Percentiles rank a stretch among this genome's conserved stretches.
Evolutionary conservation across 2,797 vertebrate species (phyloP).

Genomic region (Hydrocynus forskahlii): DNA sequence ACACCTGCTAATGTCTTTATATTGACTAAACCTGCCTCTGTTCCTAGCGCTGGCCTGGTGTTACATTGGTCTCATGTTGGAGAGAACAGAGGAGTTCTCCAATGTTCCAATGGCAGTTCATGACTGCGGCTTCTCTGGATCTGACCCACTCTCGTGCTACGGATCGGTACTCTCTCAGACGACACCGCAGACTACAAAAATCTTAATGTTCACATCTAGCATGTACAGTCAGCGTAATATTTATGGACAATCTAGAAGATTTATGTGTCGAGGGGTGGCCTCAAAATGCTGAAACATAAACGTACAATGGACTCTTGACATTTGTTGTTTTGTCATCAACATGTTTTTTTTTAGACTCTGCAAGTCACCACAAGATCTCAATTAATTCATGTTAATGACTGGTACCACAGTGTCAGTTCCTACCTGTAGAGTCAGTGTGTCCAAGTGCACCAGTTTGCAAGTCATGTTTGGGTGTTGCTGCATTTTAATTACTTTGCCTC

Average conservation of each 20-base stretch:
- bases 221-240: too few species aligned
- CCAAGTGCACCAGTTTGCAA: not conserved
- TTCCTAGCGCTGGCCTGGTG: constrained; percentile 83
- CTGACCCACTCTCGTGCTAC: constrained; percentile 80
- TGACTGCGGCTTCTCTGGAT: constrained; percentile 83
- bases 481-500: not conserved
- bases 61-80: constrained; percentile 84
- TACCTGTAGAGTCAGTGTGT: not conserved
- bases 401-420: not conserved
- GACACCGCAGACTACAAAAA: too few species aligned
- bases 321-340: too few species aligned
- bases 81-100: constrained; percentile 80
- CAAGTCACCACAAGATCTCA: too few species aligned
- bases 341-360: too few species aligned
- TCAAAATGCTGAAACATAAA: too few species aligned
- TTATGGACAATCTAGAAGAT: too few species aligned
- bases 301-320: too few species aligned
- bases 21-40: constrained; percentile 9
- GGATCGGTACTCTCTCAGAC: constrained; percentile 73
- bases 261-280: too few species aligned
- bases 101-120: constrained; percentile 81
- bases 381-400: too few species aligned
- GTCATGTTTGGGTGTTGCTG: not conserved
- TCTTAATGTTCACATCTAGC: too few species aligned
- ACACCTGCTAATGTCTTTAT: not conserved